These are phyloP conservation scores for Sisyra nigra DNA, from an alignment of 2,888 invertebrate species.

Conservation along the genomic window DNA sequence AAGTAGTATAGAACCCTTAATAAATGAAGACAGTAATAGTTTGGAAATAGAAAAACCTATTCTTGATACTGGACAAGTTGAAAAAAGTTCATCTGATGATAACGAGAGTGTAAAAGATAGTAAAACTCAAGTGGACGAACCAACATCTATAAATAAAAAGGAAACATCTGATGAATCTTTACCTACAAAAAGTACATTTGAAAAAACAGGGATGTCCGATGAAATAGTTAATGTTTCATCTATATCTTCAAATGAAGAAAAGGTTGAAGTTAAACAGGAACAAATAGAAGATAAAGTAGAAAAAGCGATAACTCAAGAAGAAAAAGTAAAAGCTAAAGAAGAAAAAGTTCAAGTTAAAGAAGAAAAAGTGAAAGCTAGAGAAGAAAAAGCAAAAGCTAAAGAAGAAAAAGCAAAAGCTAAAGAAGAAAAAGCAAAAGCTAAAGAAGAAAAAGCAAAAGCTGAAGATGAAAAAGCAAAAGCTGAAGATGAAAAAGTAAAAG, in stretches of 20 bases:
- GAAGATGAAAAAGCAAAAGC: conserved; percentile 12
- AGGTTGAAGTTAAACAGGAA: conserved; percentile 1
- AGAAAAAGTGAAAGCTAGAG: conserved; percentile 13
- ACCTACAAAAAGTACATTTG: conserved; percentile 12
- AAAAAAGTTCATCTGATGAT: conserved; percentile 17
- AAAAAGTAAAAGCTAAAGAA: conserved; percentile 4
- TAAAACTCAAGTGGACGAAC: conserved; percentile 13
- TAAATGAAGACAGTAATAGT: conserved; percentile 49
- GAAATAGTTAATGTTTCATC: conserved; percentile 15
- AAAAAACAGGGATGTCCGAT: conserved; percentile 15
- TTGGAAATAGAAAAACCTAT: conserved; percentile 36
- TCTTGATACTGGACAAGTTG: conserved; percentile 34
- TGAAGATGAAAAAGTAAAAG: conserved; percentile 12
- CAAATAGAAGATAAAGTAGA: conserved; percentile 13
- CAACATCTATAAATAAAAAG: conserved; percentile 25
- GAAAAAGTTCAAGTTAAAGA: conserved; percentile 11
- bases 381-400: conserved; percentile 18
- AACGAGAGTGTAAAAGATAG: conserved; percentile 29
- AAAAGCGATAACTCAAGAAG: conserved; percentile 1
- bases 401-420: conserved; percentile 9
- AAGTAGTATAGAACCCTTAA: conserved; percentile 37
- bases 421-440: conserved; percentile 12
- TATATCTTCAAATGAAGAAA: conserved; percentile 13
- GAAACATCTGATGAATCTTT: conserved; percentile 14
- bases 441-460: conserved; percentile 14